phyloP scores from a whole-genome alignment of 2,113 vertebrate species.

The Mormyrus iriodes region DNA sequence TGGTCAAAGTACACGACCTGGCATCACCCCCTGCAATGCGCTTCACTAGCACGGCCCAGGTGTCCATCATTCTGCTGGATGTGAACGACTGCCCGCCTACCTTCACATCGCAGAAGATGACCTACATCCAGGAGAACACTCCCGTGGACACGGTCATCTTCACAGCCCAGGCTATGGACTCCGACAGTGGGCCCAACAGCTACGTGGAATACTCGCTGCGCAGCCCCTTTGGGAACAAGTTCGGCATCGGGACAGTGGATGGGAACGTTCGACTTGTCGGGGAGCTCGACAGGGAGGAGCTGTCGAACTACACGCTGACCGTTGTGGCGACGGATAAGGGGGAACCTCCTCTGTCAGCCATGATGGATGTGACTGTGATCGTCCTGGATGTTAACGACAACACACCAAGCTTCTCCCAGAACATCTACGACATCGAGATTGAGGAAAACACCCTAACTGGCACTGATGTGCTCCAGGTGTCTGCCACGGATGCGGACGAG shows the following conservation, averaged over 20 bases:
- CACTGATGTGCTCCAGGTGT: slow-evolving; percentile 78
- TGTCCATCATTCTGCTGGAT: slow-evolving; percentile 89
- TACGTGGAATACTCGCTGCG: slow-evolving; percentile 87
- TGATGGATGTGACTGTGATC: slow-evolving; percentile 74
- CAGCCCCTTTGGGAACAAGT: slow-evolving; percentile 65
- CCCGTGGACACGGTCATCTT: slow-evolving; percentile 83
- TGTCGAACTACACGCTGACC: slow-evolving; percentile 81
- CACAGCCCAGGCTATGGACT: slow-evolving; percentile 72
- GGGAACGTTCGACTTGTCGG: slow-evolving; percentile 77
- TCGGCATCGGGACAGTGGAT: slow-evolving; percentile 79
- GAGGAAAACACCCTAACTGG: slow-evolving; percentile 78
- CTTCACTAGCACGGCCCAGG: slow-evolving; percentile 82
- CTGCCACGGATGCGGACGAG: slow-evolving; percentile 76
- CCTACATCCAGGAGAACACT: slow-evolving; percentile 87
- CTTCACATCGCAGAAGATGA: slow-evolving; percentile 79
- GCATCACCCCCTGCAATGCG: slow-evolving; percentile 58
- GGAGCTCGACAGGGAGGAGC: slow-evolving; percentile 82
- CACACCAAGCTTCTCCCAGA: slow-evolving; percentile 77
- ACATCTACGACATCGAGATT: slow-evolving; percentile 78
- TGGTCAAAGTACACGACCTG: slow-evolving; percentile 80
- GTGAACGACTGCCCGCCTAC: slow-evolving; percentile 83
- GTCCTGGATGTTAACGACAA: slow-evolving; percentile 93
- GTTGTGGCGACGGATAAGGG: slow-evolving; percentile 91
- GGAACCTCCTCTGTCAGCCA: slow-evolving; percentile 74
- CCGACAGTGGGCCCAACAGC: slow-evolving; percentile 91